These are phyloP conservation scores for Sinonovacula constricta DNA, from an alignment of 1,140 invertebrate species.

Conservation along the genomic window DNA sequence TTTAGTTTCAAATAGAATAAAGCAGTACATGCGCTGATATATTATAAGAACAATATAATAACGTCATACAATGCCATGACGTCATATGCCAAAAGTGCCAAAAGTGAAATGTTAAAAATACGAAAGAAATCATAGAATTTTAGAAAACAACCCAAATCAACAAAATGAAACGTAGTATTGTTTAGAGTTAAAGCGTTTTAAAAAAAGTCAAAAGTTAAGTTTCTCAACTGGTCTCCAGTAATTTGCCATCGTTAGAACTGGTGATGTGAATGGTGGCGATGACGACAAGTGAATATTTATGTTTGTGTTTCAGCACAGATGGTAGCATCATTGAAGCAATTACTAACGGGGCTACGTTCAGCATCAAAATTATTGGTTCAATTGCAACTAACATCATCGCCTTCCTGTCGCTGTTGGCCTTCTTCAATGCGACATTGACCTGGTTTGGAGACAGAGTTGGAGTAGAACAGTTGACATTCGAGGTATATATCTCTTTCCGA, in stretches of 20 bases:
- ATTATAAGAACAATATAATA: too few species aligned
- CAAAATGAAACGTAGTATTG: too few species aligned
- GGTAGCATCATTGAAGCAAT: conserved; percentile 91
- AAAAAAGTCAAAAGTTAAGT: too few species aligned
- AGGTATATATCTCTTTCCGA: conserved; percentile 65
- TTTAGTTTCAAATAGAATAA: too few species aligned
- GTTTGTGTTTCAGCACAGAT: conserved; percentile 83
- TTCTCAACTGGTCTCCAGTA: not conserved
- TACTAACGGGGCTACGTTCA: conserved; percentile 89
- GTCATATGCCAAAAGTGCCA: too few species aligned
- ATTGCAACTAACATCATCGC: conserved; percentile 95
- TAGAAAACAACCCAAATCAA: too few species aligned
- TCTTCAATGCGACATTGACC: conserved; percentile 87
- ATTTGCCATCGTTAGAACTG: not conserved
- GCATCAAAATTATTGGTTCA: conserved; percentile 88
- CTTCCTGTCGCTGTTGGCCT: conserved; percentile 91
- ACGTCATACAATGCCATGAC: too few species aligned
- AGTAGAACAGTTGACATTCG: conserved; percentile 65
- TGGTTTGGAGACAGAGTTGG: conserved; percentile 90
- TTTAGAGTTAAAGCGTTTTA: too few species aligned
- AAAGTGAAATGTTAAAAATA: too few species aligned
- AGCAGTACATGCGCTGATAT: too few species aligned
- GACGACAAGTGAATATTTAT: not conserved
- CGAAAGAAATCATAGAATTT: too few species aligned
- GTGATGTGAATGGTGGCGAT: not conserved